phyloP scores from a whole-genome alignment of 2,888 invertebrate species.

The Diachrysia chrysitis region DNA sequence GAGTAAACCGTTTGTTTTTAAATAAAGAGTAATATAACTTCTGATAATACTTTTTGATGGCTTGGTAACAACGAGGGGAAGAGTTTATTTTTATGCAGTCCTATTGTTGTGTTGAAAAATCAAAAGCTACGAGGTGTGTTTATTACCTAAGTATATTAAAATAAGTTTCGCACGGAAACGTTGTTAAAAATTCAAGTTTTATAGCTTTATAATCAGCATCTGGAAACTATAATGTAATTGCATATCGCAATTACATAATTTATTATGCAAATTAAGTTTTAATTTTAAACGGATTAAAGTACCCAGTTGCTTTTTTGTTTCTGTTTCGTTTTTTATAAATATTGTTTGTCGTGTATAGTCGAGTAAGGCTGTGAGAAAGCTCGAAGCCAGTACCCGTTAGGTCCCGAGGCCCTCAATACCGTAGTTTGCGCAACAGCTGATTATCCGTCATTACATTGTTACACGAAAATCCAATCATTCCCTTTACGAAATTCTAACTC shows the following conservation, averaged over 20 bases:
- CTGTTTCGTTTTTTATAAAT: constrained; percentile 20
- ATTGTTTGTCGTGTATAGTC: constrained; percentile 39
- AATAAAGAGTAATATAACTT: too few species aligned
- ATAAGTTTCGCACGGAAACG: constrained; percentile 51
- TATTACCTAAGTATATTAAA: constrained; percentile 40
- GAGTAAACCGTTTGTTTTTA: too few species aligned
- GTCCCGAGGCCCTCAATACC: constrained; percentile 57
- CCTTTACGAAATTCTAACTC: constrained; percentile 36
- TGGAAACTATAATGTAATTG: constrained; percentile 39
- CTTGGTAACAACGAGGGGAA: neutral
- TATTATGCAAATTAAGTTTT: constrained; percentile 32
- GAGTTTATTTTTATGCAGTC: neutral
- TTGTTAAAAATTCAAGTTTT: constrained; percentile 36
- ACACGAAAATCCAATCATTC: constrained; percentile 54
- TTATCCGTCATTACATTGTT: constrained; percentile 61
- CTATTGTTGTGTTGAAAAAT: neutral
- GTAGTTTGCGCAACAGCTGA: constrained; percentile 61
- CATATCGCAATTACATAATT: constrained; percentile 39
- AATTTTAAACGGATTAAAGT: constrained; percentile 9
- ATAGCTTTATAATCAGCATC: constrained; percentile 51
- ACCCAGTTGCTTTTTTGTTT: too few species aligned
- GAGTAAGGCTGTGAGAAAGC: constrained; percentile 42
- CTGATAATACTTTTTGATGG: neutral
- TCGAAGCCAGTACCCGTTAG: constrained; percentile 56
- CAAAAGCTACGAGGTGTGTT: constrained; percentile 23